Evolutionary conservation across 2,888 invertebrate genomes (phyloP).

Genomic region (Drosophila yooni): DNA sequence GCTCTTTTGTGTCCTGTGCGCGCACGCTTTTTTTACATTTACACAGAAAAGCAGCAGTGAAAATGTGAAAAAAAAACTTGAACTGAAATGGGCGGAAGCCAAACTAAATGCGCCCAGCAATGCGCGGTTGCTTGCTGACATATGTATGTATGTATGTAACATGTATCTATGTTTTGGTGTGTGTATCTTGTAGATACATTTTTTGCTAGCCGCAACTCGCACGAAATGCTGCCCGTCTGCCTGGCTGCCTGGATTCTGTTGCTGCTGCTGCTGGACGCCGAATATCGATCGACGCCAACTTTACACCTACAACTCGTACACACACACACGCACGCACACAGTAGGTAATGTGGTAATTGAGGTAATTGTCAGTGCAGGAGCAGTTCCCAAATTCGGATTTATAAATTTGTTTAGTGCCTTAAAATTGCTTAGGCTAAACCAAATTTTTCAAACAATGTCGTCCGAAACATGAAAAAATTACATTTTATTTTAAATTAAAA

Average conservation of each 20-base stretch:
- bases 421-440: not conserved
- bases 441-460: not conserved
- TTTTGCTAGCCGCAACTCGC: slow-evolving; percentile 57
- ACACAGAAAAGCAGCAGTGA: slow-evolving; percentile 22
- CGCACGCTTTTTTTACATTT: slow-evolving; percentile 60
- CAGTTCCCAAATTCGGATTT: not conserved
- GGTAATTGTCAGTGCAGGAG: not conserved
- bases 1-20: slow-evolving; percentile 54
- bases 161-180: slow-evolving; percentile 6
- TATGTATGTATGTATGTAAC: slow-evolving; percentile 14
- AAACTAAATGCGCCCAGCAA: slow-evolving; percentile 39
- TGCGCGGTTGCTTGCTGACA: not conserved
- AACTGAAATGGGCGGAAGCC: slow-evolving; percentile 58
- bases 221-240: slow-evolving; percentile 36
- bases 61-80: slow-evolving; percentile 22
- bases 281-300: slow-evolving; percentile 62
- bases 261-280: slow-evolving; percentile 62
- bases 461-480: no score
- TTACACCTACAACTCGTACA: slow-evolving; percentile 1
- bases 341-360: not conserved
- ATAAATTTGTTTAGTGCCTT: not conserved
- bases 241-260: slow-evolving; percentile 9
- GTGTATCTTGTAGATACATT: slow-evolving; percentile 73
- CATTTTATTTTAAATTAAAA: not conserved
- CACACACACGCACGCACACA: slow-evolving; percentile 3